phyloP scores from a whole-genome alignment of 2,113 vertebrate genomes.

The Puma concolor region DNA sequence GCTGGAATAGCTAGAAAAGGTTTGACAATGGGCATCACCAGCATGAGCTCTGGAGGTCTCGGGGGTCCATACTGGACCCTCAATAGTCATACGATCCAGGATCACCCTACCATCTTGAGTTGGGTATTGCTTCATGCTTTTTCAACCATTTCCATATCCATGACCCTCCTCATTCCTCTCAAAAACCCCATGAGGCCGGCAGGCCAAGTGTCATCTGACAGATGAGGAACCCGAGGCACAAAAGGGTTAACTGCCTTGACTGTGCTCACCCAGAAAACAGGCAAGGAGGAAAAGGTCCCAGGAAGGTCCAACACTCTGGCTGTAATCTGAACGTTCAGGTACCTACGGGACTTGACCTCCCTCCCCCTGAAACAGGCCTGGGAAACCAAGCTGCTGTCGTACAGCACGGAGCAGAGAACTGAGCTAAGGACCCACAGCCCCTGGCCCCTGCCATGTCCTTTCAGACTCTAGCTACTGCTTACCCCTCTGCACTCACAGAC shows the following conservation, averaged over 20 bases:
- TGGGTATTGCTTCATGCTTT: not conserved
- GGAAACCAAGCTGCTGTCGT: not conserved
- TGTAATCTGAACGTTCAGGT: not conserved
- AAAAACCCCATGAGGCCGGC: not conserved
- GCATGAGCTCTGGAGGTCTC: not conserved
- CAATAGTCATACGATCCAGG: not conserved
- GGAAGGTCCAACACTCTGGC: not conserved
- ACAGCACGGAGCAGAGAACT: not conserved
- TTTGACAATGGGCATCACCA: not conserved
- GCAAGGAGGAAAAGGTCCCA: not conserved
- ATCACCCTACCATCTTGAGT: not conserved
- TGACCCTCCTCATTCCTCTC: not conserved
- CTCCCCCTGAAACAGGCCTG: not conserved
- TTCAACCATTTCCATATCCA: not conserved
- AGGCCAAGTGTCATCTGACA: not conserved
- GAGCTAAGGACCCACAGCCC: not conserved
- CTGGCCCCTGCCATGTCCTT: not conserved
- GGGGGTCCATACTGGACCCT: not conserved
- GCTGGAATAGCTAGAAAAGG: not conserved
- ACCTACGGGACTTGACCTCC: not conserved
- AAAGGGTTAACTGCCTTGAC: not conserved
- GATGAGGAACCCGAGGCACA: not conserved
- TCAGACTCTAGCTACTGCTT: not conserved
- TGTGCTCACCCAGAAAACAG: not conserved
- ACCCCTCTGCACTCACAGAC: not conserved